phyloP scores from a whole-genome alignment of 2,888 invertebrate genomes.

The Gymnocheta viridis region DNA sequence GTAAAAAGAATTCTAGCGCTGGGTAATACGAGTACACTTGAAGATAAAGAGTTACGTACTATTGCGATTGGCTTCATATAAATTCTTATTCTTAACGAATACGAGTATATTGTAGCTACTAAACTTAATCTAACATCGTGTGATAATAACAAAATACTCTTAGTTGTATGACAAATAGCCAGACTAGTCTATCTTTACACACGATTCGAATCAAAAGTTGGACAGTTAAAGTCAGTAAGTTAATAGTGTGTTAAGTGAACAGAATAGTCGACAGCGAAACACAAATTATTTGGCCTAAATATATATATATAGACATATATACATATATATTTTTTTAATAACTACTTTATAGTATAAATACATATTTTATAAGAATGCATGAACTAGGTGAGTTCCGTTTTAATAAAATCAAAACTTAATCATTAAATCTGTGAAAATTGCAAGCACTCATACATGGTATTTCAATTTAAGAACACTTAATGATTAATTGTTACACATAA shows the following conservation, averaged over 20 bases:
- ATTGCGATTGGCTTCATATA: constrained; percentile 40
- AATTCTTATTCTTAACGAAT: constrained; percentile 14
- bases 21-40: constrained; percentile 10
- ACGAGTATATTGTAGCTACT: constrained; percentile 18
- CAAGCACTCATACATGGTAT: too few species aligned
- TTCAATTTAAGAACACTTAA: too few species aligned
- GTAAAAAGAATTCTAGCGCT: constrained; percentile 19
- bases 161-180: neutral
- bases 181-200: neutral
- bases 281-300: neutral
- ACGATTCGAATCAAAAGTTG: constrained; percentile 2
- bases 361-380: constrained; percentile 34
- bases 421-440: too few species aligned
- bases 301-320: neutral
- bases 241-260: constrained; percentile 62
- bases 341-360: neutral
- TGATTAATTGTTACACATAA: too few species aligned
- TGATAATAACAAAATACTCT: constrained; percentile 58
- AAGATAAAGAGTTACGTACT: constrained; percentile 38
- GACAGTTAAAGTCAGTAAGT: constrained; percentile 35
- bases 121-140: constrained; percentile 61
- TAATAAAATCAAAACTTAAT: too few species aligned
- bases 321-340: neutral
- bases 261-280: constrained; percentile 27
- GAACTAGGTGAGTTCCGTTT: constrained; percentile 22